A percentile compares a stretch with the other conserved stretches of the same genome.
Evolutionary conservation across 1,140 invertebrate genomes (phyloP).

Genomic region (Acromyrmex charruanus): DNA sequence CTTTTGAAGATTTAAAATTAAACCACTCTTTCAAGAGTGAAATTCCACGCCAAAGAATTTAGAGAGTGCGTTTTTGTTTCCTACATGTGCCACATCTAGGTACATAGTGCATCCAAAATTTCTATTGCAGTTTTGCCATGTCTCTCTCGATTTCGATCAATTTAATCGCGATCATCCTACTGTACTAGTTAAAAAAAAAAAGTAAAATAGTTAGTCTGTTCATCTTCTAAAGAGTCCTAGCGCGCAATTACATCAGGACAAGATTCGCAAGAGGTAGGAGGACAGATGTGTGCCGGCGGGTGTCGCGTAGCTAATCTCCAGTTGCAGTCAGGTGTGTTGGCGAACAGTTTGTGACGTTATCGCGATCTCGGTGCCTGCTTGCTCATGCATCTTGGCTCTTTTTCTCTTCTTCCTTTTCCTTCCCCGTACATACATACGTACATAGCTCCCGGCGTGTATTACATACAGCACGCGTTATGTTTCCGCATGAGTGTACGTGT

Average conservation of each 20-base stretch:
- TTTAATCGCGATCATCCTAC: not conserved
- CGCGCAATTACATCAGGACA: not conserved
- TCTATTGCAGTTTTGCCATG: not conserved
- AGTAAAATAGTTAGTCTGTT: not conserved
- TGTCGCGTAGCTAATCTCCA: slow-evolving; percentile 75
- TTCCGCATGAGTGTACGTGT: not conserved
- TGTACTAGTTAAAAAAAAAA: not conserved
- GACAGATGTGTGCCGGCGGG: slow-evolving; percentile 60
- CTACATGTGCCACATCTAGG: not conserved
- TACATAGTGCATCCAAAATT: not conserved
- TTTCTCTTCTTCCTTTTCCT: not conserved
- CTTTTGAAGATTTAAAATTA: no score
- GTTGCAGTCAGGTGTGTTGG: slow-evolving; percentile 78
- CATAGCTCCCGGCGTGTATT: slow-evolving; percentile 36
- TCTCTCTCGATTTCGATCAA: not conserved
- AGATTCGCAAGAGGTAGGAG: slow-evolving; percentile 24
- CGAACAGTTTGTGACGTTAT: slow-evolving; percentile 69
- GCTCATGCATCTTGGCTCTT: slow-evolving; percentile 50
- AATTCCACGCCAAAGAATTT: no score
- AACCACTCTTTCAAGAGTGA: no score
- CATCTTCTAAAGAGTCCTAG: not conserved
- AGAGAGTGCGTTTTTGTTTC: not conserved
- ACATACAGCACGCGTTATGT: slow-evolving; percentile 56
- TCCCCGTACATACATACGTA: not conserved
- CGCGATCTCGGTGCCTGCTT: slow-evolving; percentile 66